A percentile compares a stretch with the other conserved stretches of the same genome.
Conservation (phyloP, 2,888 invertebrate species). For the Papilio gigon region DNA sequence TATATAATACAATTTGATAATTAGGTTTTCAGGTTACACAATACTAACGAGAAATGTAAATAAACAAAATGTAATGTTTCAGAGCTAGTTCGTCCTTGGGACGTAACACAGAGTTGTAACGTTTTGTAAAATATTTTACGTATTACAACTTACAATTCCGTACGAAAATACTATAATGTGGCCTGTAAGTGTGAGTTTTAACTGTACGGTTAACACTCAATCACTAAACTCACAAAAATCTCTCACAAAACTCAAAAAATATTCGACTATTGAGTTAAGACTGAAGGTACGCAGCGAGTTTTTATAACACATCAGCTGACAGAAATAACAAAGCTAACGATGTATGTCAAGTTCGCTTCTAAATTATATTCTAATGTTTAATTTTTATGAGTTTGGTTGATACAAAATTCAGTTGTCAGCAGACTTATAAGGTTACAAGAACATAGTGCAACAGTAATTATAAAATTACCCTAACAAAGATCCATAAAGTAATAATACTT, state of each 20-base stretch:
- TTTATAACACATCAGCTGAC: conserved; percentile 43
- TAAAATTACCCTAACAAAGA: too few relatives aligned
- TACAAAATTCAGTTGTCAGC: conserved; percentile 42
- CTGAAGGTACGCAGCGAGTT: conserved; percentile 15
- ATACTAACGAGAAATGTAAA: conserved; percentile 6
- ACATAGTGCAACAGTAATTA: too few relatives aligned
- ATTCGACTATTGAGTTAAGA: too few relatives aligned
- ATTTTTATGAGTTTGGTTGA: conserved; percentile 44
- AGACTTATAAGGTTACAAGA: too few relatives aligned
- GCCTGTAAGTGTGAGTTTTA: too few relatives aligned
- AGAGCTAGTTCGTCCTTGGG: conserved; percentile 5
- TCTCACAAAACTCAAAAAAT: too few relatives aligned
- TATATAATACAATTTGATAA: neutral
- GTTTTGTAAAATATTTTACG: conserved; percentile 13
- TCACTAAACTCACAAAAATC: too few relatives aligned
- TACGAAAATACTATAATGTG: neutral
- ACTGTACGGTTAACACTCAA: too few relatives aligned
- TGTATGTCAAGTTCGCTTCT: conserved; percentile 50
- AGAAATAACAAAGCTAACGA: conserved; percentile 42
- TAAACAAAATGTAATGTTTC: conserved; percentile 23
- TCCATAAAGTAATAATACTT: too few relatives aligned
- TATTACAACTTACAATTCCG: neutral
- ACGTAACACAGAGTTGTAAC: neutral
- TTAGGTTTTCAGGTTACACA: conserved; percentile 30
- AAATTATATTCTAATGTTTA: conserved; percentile 49